A percentile compares a stretch with the other conserved stretches of the same genome.
Conservation (phyloP, 2,797 vertebrate genomes). For the Synanceia verrucosa region DNA sequence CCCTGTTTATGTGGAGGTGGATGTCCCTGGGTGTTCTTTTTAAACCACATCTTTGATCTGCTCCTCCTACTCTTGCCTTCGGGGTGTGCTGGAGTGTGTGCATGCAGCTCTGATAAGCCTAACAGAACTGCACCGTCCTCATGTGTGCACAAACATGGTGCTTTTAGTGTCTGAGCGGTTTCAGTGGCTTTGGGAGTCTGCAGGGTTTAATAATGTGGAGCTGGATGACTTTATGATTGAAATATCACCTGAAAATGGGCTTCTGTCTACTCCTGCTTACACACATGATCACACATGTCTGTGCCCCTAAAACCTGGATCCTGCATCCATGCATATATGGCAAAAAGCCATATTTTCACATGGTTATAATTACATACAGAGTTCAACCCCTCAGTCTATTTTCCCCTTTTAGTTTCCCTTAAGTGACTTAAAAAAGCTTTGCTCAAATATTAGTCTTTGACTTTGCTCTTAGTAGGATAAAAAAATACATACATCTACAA, state of each 20-base stretch:
- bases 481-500: neutral
- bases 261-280: neutral
- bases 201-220: slow-evolving; percentile 21
- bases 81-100: slow-evolving; percentile 28
- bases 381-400: neutral
- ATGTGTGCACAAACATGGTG: slow-evolving; percentile 19
- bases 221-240: slow-evolving; percentile 26
- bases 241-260: slow-evolving; percentile 27
- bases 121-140: neutral
- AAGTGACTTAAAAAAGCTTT: neutral
- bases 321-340: neutral
- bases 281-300: neutral
- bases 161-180: slow-evolving; percentile 16
- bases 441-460: neutral
- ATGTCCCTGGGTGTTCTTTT: slow-evolving; percentile 72
- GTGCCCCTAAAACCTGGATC: neutral
- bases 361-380: slow-evolving; percentile 16
- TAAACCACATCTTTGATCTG: slow-evolving; percentile 75
- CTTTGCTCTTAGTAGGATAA: neutral
- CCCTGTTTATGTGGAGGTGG: slow-evolving; percentile 78
- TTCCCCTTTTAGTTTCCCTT: neutral
- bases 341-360: slow-evolving; percentile 14
- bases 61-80: slow-evolving; percentile 53
- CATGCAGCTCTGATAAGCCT: slow-evolving; percentile 14
- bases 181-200: slow-evolving; percentile 15